Evolutionary conservation across 1,140 invertebrate species (phyloP).

Genomic region (Drosophila cardini): DNA sequence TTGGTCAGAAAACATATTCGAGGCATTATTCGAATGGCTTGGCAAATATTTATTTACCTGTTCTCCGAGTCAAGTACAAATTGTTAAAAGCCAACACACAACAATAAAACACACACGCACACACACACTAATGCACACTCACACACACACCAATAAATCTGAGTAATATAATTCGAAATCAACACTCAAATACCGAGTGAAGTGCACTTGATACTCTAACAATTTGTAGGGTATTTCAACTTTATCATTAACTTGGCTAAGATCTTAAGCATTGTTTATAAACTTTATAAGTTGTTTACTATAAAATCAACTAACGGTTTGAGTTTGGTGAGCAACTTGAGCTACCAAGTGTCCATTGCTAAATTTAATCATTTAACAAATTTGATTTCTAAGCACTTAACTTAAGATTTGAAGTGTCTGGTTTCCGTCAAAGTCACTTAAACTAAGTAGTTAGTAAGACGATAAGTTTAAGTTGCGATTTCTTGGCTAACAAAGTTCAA

Average conservation of each 20-base stretch:
- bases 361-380: too few species aligned
- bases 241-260: neutral
- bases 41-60: conserved; percentile 58
- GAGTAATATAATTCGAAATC: conserved; percentile 48
- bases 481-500: too few species aligned
- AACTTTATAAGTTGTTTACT: too few species aligned
- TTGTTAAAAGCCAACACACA: conserved; percentile 34
- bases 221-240: neutral
- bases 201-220: conserved; percentile 36
- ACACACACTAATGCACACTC: conserved; percentile 10
- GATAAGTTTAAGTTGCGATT: too few species aligned
- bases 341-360: too few species aligned
- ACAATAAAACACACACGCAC: neutral
- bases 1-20: conserved; percentile 48
- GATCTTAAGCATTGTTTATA: too few species aligned
- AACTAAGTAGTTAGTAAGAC: too few species aligned
- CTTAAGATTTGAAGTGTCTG: too few species aligned
- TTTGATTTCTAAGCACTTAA: too few species aligned
- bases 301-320: too few species aligned
- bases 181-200: conserved; percentile 33
- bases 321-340: too few species aligned
- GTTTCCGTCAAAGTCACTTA: too few species aligned
- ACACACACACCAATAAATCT: conserved; percentile 41
- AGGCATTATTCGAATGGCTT: conserved; percentile 53
- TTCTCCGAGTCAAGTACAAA: conserved; percentile 42